Evolutionary conservation across 2,888 invertebrate genomes (phyloP).

Genomic region (Alviniconcha strummeri): DNA sequence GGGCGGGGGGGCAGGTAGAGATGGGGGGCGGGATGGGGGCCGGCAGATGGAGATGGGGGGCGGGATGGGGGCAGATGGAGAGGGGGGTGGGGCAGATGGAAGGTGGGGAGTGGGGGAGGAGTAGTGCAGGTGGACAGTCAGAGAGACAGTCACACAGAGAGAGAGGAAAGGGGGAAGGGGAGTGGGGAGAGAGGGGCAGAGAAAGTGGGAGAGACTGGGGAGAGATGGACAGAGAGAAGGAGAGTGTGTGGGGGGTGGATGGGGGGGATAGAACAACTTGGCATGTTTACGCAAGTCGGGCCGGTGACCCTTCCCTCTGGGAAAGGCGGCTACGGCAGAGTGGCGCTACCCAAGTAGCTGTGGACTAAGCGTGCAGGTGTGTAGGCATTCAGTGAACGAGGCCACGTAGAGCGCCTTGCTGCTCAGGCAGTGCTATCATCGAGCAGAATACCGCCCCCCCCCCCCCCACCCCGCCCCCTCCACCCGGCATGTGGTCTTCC

Average conservation of each 20-base stretch:
- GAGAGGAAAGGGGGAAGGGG: background rate
- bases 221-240: background rate
- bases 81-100: background rate
- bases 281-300: too few species aligned
- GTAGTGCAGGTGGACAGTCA: background rate
- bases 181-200: background rate
- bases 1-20: background rate
- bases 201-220: background rate
- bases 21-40: background rate
- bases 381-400: too few species aligned
- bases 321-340: too few species aligned
- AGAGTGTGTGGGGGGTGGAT: background rate
- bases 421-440: too few species aligned
- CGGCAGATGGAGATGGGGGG: background rate
- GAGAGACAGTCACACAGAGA: background rate
- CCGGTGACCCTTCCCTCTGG: too few species aligned
- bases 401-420: too few species aligned
- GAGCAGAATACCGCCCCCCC: too few species aligned
- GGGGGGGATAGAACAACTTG: background rate
- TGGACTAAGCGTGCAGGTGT: too few species aligned
- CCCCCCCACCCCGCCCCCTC: too few species aligned
- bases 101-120: background rate
- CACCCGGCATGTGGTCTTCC: too few species aligned
- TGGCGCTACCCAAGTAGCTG: too few species aligned
- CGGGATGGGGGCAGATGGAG: background rate